These are phyloP conservation scores for Epinephelus moara DNA, from an alignment of 2,113 vertebrate species.

Conservation along the genomic window DNA sequence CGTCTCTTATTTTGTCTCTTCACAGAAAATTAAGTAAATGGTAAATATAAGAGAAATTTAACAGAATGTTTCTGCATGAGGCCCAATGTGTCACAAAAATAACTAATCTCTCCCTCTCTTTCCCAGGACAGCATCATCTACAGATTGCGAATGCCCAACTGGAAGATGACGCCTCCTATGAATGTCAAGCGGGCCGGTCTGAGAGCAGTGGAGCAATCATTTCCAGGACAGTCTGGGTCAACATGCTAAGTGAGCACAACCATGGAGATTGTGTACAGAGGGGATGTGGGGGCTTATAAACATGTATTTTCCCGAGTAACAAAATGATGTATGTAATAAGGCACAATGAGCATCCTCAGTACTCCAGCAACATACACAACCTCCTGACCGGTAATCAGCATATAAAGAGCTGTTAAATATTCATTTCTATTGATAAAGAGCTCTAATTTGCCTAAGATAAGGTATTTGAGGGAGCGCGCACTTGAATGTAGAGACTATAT, in stretches of 20 bases:
- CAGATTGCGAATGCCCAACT: constrained; percentile 78
- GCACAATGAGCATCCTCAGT: constrained; percentile 38
- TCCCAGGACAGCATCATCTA: constrained; percentile 83
- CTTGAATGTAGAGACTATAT: constrained; percentile 25
- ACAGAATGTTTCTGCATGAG: too few species aligned
- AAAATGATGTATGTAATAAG: constrained; percentile 28
- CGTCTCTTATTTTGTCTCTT: too few species aligned
- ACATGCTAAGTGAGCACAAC: constrained; percentile 79
- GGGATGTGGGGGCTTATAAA: constrained; percentile 20
- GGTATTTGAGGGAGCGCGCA: constrained; percentile 31
- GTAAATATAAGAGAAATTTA: too few species aligned
- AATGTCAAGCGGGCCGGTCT: constrained; percentile 84
- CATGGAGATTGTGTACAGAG: not conserved
- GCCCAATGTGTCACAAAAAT: not conserved
- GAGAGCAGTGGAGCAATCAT: constrained; percentile 76
- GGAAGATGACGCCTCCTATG: constrained; percentile 81
- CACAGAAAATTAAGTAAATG: too few species aligned
- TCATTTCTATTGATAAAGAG: constrained; percentile 70
- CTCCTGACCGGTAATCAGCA: constrained; percentile 69
- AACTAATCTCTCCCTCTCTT: constrained; percentile 36
- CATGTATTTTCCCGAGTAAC: constrained; percentile 36
- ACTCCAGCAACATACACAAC: constrained; percentile 54
- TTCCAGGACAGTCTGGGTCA: constrained; percentile 74
- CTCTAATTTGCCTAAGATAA: constrained; percentile 59
- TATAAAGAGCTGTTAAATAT: constrained; percentile 77